phyloP scores from a whole-genome alignment of 2,888 invertebrate genomes.

The Ceraclea dissimilis region DNA sequence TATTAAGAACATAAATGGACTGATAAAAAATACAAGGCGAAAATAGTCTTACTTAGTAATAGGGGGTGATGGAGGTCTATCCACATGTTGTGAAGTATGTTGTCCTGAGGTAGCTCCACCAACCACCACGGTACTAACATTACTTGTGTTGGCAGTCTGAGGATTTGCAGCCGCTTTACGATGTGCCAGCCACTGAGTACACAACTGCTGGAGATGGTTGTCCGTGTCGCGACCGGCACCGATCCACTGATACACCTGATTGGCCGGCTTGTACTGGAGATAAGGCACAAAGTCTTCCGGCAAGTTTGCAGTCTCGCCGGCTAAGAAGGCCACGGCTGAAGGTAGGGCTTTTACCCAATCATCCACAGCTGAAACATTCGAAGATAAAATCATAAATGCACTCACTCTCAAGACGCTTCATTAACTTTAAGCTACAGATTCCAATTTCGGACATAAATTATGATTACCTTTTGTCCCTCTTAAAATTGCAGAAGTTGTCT shows the following conservation, averaged over 20 bases:
- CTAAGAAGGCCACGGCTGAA: conserved; percentile 75
- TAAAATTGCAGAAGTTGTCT: no score
- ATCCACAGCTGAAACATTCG: conserved; percentile 43
- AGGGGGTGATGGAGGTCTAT: conserved; percentile 43
- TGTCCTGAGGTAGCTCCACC: conserved; percentile 4
- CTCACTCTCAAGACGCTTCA: background rate
- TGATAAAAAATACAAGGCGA: no score
- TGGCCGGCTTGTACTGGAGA: conserved; percentile 69
- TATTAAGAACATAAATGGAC: no score
- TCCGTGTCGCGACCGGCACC: conserved; percentile 90
- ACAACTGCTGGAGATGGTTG: conserved; percentile 63
- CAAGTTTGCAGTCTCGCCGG: conserved; percentile 62
- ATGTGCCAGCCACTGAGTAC: conserved; percentile 71
- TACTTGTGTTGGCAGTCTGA: conserved; percentile 28
- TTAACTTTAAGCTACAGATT: no score
- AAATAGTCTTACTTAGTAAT: conserved; percentile 37
- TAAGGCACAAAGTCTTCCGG: conserved; percentile 86
- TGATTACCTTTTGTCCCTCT: no score
- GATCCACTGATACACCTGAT: conserved; percentile 81
- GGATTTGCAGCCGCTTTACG: conserved; percentile 35
- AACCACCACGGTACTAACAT: conserved; percentile 28
- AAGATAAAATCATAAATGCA: no score
- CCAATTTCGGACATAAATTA: no score
- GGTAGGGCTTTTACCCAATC: conserved; percentile 69
- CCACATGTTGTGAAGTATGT: conserved; percentile 25